These are phyloP conservation scores for Montipora foliosa DNA, from an alignment of 64 coral and sea anemone genomes.

Conservation along the genomic window DNA sequence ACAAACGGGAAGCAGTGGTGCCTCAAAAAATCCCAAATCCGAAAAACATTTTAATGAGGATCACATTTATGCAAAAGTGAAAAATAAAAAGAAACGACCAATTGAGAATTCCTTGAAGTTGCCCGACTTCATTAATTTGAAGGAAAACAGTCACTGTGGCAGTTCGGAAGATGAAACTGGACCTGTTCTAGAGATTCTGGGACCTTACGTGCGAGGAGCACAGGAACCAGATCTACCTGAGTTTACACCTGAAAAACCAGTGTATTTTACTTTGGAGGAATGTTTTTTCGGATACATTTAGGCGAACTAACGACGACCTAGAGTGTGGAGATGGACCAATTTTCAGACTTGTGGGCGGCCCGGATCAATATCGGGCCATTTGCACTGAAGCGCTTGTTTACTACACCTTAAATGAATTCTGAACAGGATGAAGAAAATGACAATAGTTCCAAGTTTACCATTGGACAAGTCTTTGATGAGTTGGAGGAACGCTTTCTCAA, in stretches of 20 bases:
- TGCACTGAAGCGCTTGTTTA: not conserved
- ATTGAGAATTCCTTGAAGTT: not conserved
- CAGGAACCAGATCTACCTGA: not conserved
- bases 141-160: not conserved
- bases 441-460: not conserved
- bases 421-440: not conserved
- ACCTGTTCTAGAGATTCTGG: not conserved
- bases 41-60: not conserved
- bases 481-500: not conserved
- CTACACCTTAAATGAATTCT: not conserved
- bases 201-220: not conserved
- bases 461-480: not conserved
- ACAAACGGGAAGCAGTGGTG: not conserved
- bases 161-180: not conserved
- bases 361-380: not conserved
- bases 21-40: not conserved
- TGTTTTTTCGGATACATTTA: slow-evolving; percentile 13
- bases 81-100: not conserved
- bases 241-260: not conserved
- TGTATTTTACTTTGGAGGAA: not conserved
- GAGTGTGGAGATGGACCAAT: not conserved
- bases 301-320: not conserved
- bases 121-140: not conserved
- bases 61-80: slow-evolving; percentile 1
- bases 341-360: not conserved